Base-by-base conservation (phyloP, 2,888 invertebrate species). In the Drosophila cyrtoloma region DNA sequence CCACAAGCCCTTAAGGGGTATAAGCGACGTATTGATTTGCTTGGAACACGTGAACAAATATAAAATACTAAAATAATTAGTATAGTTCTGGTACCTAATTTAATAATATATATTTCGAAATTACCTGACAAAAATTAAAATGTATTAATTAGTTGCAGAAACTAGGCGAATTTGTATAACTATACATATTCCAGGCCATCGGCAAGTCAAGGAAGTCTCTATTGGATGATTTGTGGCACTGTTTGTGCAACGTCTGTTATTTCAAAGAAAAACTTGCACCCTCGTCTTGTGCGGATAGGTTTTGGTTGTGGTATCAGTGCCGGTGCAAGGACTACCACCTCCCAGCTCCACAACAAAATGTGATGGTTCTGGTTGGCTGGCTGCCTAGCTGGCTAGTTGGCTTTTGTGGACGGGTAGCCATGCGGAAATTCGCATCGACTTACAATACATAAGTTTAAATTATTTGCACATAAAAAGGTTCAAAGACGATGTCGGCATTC, bases 391-490 rank as follows among this genome's bases (percentile, higher is more conserved):
- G 37, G 65, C 71, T 71, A 47, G 67, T 50, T 63, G 57, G 60
- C 60, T 63, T 63, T 81, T 79, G 75, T 79, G 74, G 75, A 62
- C 35, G 64, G 52, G 57, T 72, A 86, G 53, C 71, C 71, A 75
- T 55, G 84, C 84, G 89, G 42, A 79, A 89, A 81, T 84, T 67
- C 56, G 69, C 69, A 51, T 75, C 75, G 55, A 71, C 80, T 74
- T 57, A 57, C 57, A 68, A 42, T 39, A 75, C 70, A 81, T 78
- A 79, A 89, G 86, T 89, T 87, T 77, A 78, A 89, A 86, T 89
- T 82, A 86, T 86, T 89, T 87, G 75, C 58, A 63, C 75, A 73
- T 61, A 71, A 77, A 73, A 89, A 89, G 85, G 87, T 86, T 86
- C 85, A 86, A 86, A 86, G 89, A 61, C 73, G 57, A 80, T 75